phyloP scores from a whole-genome alignment of 2,113 vertebrate species.

The Nibea coibor region DNA sequence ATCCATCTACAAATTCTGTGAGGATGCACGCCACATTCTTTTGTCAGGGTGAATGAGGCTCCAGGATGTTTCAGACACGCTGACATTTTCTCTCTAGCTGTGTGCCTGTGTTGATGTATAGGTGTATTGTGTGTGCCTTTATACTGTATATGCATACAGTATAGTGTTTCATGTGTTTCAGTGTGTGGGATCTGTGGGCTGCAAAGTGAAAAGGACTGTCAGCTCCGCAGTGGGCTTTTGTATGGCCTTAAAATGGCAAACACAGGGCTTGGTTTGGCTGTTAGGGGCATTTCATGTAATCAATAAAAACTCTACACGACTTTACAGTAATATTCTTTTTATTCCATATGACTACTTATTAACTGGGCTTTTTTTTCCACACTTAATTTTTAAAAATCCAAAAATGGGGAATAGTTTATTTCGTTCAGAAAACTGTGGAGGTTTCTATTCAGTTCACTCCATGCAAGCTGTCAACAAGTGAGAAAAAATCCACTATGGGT shows the following conservation, averaged over 20 bases:
- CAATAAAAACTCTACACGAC: neutral
- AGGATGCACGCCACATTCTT: conserved; percentile 5
- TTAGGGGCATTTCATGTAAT: neutral
- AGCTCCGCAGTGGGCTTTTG: conserved; percentile 2
- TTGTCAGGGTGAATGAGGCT: conserved; percentile 47
- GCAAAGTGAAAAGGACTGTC: conserved; percentile 25
- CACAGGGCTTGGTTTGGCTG: neutral
- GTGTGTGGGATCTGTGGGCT: conserved; percentile 8
- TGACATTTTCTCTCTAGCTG: conserved; percentile 32
- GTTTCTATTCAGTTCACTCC: neutral
- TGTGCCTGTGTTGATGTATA: conserved; percentile 17
- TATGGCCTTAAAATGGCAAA: neutral
- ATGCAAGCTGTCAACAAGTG: neutral
- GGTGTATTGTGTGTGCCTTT: conserved; percentile 5
- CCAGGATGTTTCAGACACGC: conserved; percentile 32
- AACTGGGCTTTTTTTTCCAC: neutral
- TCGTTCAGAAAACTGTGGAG: neutral
- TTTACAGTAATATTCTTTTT: neutral
- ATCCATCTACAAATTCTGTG: conserved; percentile 30
- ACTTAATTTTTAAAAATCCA: no score
- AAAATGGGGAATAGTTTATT: neutral
- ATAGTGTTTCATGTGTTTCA: neutral
- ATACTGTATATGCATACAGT: neutral
- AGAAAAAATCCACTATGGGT: neutral
- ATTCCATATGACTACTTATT: neutral